phyloP scores from a whole-genome alignment of 2,888 invertebrate species.

The Prosopocoilus inquinatus region DNA sequence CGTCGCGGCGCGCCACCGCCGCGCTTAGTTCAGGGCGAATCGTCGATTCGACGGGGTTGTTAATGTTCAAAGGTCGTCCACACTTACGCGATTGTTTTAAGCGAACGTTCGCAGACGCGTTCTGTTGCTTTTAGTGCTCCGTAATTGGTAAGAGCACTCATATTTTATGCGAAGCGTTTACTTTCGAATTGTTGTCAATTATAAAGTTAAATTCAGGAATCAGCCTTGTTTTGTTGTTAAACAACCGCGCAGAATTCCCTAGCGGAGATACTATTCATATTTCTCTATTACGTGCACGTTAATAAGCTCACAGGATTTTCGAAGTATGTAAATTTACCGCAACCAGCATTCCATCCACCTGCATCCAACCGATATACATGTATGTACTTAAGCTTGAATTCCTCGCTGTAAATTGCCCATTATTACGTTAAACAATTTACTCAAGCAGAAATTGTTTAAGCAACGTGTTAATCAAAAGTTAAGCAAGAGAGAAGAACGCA shows the following conservation, averaged over 20 bases:
- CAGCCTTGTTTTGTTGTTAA: too few relatives aligned
- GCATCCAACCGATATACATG: not conserved
- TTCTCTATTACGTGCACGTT: not conserved
- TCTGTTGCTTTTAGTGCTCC: not conserved
- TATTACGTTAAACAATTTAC: too few relatives aligned
- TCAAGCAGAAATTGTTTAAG: too few relatives aligned
- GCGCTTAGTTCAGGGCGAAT: slow-evolving; percentile 25
- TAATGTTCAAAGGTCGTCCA: not conserved
- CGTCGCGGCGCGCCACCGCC: slow-evolving; percentile 27
- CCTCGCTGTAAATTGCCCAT: too few relatives aligned
- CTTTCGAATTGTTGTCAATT: too few relatives aligned
- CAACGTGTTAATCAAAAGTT: too few relatives aligned
- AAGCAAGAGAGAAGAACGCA: too few relatives aligned
- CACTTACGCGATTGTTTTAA: not conserved
- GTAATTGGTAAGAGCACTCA: too few relatives aligned
- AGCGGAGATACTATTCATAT: not conserved
- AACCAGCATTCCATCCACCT: not conserved
- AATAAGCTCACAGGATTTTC: not conserved
- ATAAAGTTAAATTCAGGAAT: too few relatives aligned
- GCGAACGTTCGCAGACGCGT: slow-evolving; percentile 3
- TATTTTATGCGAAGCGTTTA: too few relatives aligned
- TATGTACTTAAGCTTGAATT: too few relatives aligned
- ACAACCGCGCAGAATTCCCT: too few relatives aligned
- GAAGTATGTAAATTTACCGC: not conserved
- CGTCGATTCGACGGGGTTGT: slow-evolving; percentile 19